Percentiles rank a stretch among this genome's conserved stretches.
Evolutionary conservation across 2,888 invertebrate species (phyloP).

Genomic region (Macrosiphum euphorbiae): DNA sequence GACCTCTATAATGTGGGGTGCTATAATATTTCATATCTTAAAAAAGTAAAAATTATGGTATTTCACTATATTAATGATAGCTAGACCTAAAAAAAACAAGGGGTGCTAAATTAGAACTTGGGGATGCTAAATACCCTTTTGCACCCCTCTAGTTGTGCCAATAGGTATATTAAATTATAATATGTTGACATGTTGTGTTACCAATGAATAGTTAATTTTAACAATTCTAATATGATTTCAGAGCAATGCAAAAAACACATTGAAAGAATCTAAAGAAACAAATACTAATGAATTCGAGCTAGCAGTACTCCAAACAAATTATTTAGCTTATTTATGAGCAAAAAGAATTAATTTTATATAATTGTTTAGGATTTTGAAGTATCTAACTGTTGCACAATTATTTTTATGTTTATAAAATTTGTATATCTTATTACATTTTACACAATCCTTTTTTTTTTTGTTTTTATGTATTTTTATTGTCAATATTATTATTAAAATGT

Average conservation of each 20-base stretch:
- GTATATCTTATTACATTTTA: background rate
- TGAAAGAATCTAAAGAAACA: constrained; percentile 57
- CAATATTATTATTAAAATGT: background rate
- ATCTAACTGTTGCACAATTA: background rate
- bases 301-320: constrained; percentile 59
- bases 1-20: too few relatives aligned
- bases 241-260: constrained; percentile 23
- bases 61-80: too few relatives aligned
- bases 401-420: background rate
- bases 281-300: constrained; percentile 32
- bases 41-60: too few relatives aligned
- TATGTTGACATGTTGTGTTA: background rate
- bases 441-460: too few relatives aligned
- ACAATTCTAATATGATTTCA: background rate
- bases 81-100: too few relatives aligned
- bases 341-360: constrained; percentile 30
- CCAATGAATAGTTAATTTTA: background rate
- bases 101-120: too few relatives aligned
- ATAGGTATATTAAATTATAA: background rate
- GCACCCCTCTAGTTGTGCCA: too few relatives aligned
- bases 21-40: too few relatives aligned
- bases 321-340: constrained; percentile 52
- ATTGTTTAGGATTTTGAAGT: background rate
- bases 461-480: background rate
- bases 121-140: too few relatives aligned